A percentile compares a stretch with the other conserved stretches of the same genome.
Conservation (phyloP, 1,140 invertebrate genomes). For the Aphis gossypii region DNA sequence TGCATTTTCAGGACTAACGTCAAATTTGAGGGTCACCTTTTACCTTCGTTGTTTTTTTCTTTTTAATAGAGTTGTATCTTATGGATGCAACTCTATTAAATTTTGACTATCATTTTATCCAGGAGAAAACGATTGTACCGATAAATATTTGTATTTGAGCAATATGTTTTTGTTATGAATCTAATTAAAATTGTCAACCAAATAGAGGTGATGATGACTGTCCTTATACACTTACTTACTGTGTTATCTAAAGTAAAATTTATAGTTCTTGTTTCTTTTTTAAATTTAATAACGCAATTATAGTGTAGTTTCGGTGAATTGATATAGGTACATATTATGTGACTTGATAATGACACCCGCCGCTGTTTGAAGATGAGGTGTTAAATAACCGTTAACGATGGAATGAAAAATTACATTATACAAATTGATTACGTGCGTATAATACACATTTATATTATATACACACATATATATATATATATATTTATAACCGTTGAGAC, state of each 20-base stretch:
- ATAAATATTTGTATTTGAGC: neutral
- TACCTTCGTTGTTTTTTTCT: no score
- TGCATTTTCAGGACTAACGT: no score
- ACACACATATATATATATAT: neutral
- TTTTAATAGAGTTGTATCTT: no score
- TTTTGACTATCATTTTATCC: no score
- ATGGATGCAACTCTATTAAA: no score
- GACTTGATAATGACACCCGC: neutral
- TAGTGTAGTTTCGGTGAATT: neutral
- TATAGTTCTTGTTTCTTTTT: neutral
- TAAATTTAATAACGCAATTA: slow-evolving; percentile 10
- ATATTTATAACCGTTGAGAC: neutral
- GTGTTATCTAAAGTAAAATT: neutral
- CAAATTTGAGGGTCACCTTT: no score
- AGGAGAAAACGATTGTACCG: neutral
- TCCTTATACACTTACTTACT: neutral
- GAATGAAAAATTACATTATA: slow-evolving; percentile 44
- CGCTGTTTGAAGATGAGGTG: slow-evolving; percentile 1
- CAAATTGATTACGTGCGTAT: slow-evolving; percentile 40
- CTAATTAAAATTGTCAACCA: slow-evolving; percentile 43
- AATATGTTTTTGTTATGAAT: neutral
- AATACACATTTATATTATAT: neutral
- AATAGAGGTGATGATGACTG: neutral
- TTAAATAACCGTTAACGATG: slow-evolving; percentile 41
- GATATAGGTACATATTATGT: neutral